Evolutionary conservation across 2,888 invertebrate genomes (phyloP).

Genomic region (Standfussiana lucernea): DNA sequence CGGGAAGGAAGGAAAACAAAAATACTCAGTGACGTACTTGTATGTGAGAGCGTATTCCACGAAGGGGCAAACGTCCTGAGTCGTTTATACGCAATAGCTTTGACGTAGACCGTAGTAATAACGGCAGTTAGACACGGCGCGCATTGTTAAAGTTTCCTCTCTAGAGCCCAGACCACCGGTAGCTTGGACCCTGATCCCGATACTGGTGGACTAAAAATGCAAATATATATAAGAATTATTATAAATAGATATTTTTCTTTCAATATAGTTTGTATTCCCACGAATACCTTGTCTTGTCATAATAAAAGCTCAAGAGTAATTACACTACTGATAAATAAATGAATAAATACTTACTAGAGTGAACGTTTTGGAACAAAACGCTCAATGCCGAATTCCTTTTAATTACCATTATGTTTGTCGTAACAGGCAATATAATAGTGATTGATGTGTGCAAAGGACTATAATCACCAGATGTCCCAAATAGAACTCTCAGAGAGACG

Average conservation of each 20-base stretch:
- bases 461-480: not conserved
- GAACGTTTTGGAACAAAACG: not conserved
- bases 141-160: not conserved
- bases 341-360: no score
- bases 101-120: conserved; percentile 9
- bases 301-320: not conserved
- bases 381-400: conserved; percentile 8
- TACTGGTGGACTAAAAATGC: not conserved
- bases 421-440: not conserved
- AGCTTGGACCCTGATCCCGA: not conserved
- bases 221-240: not conserved
- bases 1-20: conserved; percentile 42
- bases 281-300: not conserved
- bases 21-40: conserved; percentile 34
- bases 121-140: not conserved
- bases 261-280: not conserved
- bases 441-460: conserved; percentile 17
- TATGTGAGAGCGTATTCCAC: conserved; percentile 7
- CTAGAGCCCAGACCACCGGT: not conserved
- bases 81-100: conserved; percentile 2
- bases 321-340: no score
- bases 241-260: not conserved
- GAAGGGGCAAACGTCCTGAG: not conserved
- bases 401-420: conserved; percentile 17
- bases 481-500: not conserved